Conservation (phyloP, 1,140 invertebrate genomes). For the Lepidurus apus region DNA sequence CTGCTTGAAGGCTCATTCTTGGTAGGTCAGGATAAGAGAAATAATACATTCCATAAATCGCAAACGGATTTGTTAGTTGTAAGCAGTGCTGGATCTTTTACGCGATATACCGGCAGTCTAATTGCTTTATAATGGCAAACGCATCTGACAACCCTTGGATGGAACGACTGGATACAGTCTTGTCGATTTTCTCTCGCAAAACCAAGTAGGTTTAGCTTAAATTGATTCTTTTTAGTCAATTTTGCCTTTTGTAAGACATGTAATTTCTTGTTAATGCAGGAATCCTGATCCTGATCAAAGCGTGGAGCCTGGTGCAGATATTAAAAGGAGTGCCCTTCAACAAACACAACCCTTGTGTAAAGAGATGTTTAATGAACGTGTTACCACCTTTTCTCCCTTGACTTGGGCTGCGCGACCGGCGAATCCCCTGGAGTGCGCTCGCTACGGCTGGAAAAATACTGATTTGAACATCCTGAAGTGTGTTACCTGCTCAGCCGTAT, state of each 20-base stretch:
- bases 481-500: not conserved
- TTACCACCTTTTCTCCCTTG: not conserved
- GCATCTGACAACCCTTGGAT: not conserved
- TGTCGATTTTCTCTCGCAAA: conserved; percentile 1
- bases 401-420: conserved; percentile 20
- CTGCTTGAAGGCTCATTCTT: too few species aligned
- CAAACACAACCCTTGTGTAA: not conserved
- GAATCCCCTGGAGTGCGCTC: conserved; percentile 23
- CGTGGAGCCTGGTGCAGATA: not conserved
- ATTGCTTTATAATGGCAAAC: not conserved
- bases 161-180: not conserved
- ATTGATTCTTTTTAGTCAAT: not conserved
- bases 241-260: not conserved
- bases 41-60: too few species aligned
- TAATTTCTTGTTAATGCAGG: not conserved
- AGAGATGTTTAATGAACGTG: conserved; percentile 1
- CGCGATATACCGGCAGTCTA: too few species aligned
- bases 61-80: too few species aligned
- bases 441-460: conserved; percentile 26
- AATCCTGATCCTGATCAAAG: not conserved
- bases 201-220: not conserved
- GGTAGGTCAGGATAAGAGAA: too few species aligned
- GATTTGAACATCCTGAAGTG: not conserved
- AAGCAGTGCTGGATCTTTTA: too few species aligned
- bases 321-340: not conserved